Percentiles rank a stretch among this genome's conserved stretches.
Conservation (phyloP, 2,797 vertebrate genomes). For the Pangasius sanitwongsei region DNA sequence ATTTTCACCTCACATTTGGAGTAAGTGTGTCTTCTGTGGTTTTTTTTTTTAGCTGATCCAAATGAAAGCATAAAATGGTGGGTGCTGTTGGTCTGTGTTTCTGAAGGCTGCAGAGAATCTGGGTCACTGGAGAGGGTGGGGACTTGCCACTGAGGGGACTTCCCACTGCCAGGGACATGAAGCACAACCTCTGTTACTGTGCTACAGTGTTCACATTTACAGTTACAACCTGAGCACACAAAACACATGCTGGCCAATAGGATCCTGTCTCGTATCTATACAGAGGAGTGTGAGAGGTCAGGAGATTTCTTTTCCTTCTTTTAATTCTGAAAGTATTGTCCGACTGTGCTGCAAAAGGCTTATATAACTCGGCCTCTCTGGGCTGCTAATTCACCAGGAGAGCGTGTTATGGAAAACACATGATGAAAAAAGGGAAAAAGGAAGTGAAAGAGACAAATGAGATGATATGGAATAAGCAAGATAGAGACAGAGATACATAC, state of each 20-base stretch:
- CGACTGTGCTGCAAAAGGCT: background rate
- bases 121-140: constrained; percentile 56
- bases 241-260: constrained; percentile 6
- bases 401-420: background rate
- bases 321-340: constrained; percentile 5
- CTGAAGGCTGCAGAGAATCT: constrained; percentile 50
- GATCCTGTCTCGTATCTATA: background rate
- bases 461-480: background rate
- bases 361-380: constrained; percentile 24
- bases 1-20: too few species aligned
- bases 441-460: background rate
- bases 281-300: constrained; percentile 40
- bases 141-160: constrained; percentile 43
- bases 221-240: constrained; percentile 13
- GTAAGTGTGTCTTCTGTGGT: background rate
- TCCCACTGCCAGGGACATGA: constrained; percentile 39
- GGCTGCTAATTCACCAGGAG: background rate
- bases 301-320: background rate
- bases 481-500: background rate
- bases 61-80: constrained; percentile 21
- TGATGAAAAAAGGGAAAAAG: background rate
- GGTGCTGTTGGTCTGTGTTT: constrained; percentile 35
- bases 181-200: constrained; percentile 28
- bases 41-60: constrained; percentile 2
- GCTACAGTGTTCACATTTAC: constrained; percentile 9